Conservation (phyloP, 2,888 invertebrate species). For the Meteorus colon region DNA sequence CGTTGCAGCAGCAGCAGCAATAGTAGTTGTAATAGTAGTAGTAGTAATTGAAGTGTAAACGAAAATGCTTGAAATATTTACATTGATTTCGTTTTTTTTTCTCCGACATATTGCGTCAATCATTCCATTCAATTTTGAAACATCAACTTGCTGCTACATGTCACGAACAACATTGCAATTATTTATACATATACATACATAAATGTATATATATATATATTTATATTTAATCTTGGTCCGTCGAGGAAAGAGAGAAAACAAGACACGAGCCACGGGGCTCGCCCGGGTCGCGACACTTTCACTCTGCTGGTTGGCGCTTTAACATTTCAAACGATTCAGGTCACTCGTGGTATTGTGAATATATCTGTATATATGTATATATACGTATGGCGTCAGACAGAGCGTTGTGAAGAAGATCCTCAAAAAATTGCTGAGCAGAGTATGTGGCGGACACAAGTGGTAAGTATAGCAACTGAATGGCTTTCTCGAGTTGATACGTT, state of each 20-base stretch:
- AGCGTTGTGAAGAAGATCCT: conserved; percentile 16
- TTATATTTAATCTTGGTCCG: background rate
- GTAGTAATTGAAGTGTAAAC: background rate
- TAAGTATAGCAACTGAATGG: background rate
- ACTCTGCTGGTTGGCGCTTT: conserved; percentile 30
- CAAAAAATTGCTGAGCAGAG: background rate
- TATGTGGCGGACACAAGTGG: background rate
- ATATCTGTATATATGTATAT: background rate
- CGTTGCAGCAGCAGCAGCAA: background rate
- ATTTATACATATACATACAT: background rate
- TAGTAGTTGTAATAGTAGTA: background rate
- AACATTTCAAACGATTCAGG: conserved; percentile 36
- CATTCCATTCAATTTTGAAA: conserved; percentile 1
- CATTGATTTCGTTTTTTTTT: conserved; percentile 31
- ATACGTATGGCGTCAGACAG: background rate
- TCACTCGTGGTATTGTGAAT: conserved; percentile 25
- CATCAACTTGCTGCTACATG: background rate
- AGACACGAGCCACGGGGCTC: conserved; percentile 25
- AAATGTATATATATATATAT: background rate
- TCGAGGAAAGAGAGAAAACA: conserved; percentile 1
- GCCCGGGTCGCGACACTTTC: conserved; percentile 38
- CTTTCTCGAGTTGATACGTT: background rate
- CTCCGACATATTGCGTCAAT: conserved; percentile 31
- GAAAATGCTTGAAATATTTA: background rate
- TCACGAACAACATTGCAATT: background rate